Base-by-base conservation (phyloP, 2,113 vertebrate genomes). In the Saccopteryx leptura region DNA sequence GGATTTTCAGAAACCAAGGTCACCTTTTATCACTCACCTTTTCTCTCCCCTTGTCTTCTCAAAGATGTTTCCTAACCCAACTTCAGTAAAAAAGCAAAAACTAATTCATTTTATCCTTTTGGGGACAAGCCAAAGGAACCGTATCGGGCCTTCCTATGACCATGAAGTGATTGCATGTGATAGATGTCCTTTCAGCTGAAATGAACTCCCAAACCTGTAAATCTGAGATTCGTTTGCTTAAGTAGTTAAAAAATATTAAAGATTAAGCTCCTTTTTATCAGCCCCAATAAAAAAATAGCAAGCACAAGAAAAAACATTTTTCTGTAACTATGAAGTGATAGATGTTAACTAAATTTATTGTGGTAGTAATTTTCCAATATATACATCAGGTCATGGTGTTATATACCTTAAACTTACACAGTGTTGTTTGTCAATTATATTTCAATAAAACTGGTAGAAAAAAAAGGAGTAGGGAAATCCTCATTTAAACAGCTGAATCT, bases 31-130 rank as follows among this genome's bases (percentile, higher is more conserved):
- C 66, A 91, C 56, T 75, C 8, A 82, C 26, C 56, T 88, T 76
- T 39, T 10, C n/a, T 12, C 46, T 13, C 26, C 75, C 39, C 72
- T 65, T 68, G 79, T 48, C 48, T 82, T 79, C 18, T 88, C 28
- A 91, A 94, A 91, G 63, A 46, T 9, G 4, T 89, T 96, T 95
- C 61, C 52, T 94, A 96, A 89, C 68, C 7, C 26, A 74, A 78
- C 80, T 95, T 94, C 58, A 63, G 17, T 69, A 63, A 74, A n/a
- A 54, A 82, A 78, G 68, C 56, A 79, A 83, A 89, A 87, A 75
- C 58, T 60, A 48, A 76, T 69, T 88, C n/a, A 89, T 85, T 95
- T 91, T 90, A 80, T 60, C 68, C 76, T 92, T 90, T 79, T 19
- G 7, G 11, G 15, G 87, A 56, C 14, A 90, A 90, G 39, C 71